Base-by-base conservation (phyloP, 2,888 invertebrate species). In the Erynnis tages region DNA sequence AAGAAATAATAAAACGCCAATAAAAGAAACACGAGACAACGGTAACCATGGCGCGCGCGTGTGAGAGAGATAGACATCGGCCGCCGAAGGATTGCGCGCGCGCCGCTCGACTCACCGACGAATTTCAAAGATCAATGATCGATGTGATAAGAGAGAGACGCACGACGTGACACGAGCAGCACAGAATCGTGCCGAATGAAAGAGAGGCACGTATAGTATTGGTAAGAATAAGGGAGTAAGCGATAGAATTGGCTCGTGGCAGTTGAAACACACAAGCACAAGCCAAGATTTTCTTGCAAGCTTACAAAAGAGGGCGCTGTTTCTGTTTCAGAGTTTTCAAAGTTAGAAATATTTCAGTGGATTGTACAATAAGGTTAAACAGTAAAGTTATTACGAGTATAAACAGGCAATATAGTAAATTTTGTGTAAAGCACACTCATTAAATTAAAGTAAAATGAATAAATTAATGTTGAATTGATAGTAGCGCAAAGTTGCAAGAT, bases 1-100 rank as follows among this genome's bases (percentile, higher is more conserved):
- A 88, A 89, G 88, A 88, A 89, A 89, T 89, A 89, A 89, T 89
- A 89, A 89, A 88, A 87, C 86, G 82, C 84, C 85, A 86, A 88
- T 88, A 88, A 88, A 88, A 88, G 88, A 82, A 87, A 86, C 81
- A 79, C 79, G 86, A 86, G 86, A 85, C 82, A 82, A 77, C 82
- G 73, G 77, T 76, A 79, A 79, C 72, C 62, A 71, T 67, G 60
- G 67, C 65, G 73, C 69, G 74, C 73, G 79, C 72, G 87, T 68
- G 78, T 63, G 79, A 86, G 78, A 66, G 79, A 66, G 89, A 88
- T 67, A 71, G 79, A 66, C 56, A 67, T 67, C 68, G 69, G 73
- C 73, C 74, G 75, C 70, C 73, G 76, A 73, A 73, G 73, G 79
- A 73, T 71, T 73, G 79, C 79, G 84, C 87, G 86, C 85, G 82